These are phyloP conservation scores for Ophion ellenae DNA, from an alignment of 2,888 invertebrate genomes.

Conservation along the genomic window DNA sequence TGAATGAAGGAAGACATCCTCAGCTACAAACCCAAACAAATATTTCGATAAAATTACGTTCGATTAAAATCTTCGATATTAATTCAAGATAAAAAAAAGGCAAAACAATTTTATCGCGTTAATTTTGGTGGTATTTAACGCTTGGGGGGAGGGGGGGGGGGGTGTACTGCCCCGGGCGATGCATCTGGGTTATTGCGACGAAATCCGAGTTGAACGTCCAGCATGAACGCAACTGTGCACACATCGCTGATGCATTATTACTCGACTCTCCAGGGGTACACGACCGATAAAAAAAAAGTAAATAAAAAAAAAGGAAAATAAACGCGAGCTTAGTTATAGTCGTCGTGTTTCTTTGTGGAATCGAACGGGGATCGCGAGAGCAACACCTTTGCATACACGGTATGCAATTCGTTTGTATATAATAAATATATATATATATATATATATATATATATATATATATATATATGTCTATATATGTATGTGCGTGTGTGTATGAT, in stretches of 20 bases:
- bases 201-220: constrained; percentile 52
- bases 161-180: neutral
- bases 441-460: neutral
- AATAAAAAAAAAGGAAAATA: constrained; percentile 11
- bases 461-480: neutral
- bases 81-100: neutral
- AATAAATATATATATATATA: no score
- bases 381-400: constrained; percentile 42
- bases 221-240: constrained; percentile 37
- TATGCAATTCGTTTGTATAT: constrained; percentile 7
- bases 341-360: constrained; percentile 54
- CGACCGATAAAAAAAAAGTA: constrained; percentile 46
- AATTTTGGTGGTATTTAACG: neutral
- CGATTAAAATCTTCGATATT: neutral
- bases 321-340: constrained; percentile 7
- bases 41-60: neutral
- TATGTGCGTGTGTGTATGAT: neutral
- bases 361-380: constrained; percentile 40
- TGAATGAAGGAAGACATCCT: no score
- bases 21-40: neutral
- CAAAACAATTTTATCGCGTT: neutral
- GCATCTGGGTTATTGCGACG: constrained; percentile 39
- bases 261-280: constrained; percentile 43
- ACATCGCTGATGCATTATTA: constrained; percentile 46
- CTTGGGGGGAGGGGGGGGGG: neutral